Evolutionary conservation across 2,113 vertebrate genomes (phyloP), one percentile per base, ranked within the genome.

Genomic region (Salvator merianae): DNA sequence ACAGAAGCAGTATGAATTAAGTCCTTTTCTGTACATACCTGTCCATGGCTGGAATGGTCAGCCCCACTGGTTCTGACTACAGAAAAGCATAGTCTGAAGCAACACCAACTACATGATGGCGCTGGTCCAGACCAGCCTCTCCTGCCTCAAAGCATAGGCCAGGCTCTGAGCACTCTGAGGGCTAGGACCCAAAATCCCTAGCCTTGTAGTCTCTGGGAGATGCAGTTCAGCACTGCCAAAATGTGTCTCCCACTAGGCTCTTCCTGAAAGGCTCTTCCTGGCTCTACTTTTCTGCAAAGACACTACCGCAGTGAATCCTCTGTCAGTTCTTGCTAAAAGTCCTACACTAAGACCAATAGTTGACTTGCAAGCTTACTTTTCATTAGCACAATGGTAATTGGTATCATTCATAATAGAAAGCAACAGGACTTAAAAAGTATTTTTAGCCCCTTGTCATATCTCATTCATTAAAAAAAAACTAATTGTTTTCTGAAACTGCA

Each of bases 201-300:
- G 43, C 43, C 10, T 47, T 7, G 43, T 5, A 47, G 43, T 9
- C 43, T 47, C 43, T 47, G 10, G 43, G 43, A 9, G 10, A 47
- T 47, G 43, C 10, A 47, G 5, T 47, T 47, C 43, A 47, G 43
- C n/a, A n/a, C n/a, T n/a, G n/a, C n/a, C n/a, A n/a, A n/a, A n/a
- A n/a, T n/a, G n/a, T n/a, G n/a, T n/a, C n/a, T n/a, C n/a, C n/a
- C n/a, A n/a, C n/a, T n/a, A n/a, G n/a, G n/a, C n/a, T n/a, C n/a
- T n/a, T n/a, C 86, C 22, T 84, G 79, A 93, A 76, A 91, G 59
- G 71, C 85, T 59, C 32, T 90, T 63, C 43, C 32, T 3, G 72
- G 77, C 65, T 89, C 91, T 85, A 86, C 80, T 47, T 91, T 81
- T 88, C 10, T 22, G 78, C 77, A 92, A 77, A 77, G 84, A 87